Evolutionary conservation across 2,888 invertebrate genomes (phyloP), one percentile per base, ranked within the genome.

Genomic region (Drosophila rellima): DNA sequence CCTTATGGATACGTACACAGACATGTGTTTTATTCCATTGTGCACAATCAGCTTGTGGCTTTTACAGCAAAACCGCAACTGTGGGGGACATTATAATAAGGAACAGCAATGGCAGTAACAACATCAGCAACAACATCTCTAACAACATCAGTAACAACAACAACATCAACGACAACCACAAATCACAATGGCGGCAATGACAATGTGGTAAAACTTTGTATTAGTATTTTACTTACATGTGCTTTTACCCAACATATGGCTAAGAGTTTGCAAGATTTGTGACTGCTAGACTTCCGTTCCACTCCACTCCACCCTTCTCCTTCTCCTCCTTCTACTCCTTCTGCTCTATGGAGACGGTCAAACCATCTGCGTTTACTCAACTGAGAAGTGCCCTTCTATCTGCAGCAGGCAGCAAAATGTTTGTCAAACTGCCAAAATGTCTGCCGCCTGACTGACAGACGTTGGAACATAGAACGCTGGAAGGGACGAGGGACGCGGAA

Each of bases 391-490:
- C 39, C 63, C 60, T 29, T 48, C 47, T 52, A 70, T 70, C 79
- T 76, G 70, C 57, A 65, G 61, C 61, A 70, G 80, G 63, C 80
- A 76, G 80, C 60, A 75, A 78, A 80, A 78, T 80, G 80, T 78
- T 78, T 80, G 80, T 80, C 78, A 78, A 80, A 76, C 72, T 80
- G 80, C 77, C 72, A 78, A 73, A 79, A 79, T 79, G 80, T 77
- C 76, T 70, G 80, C 62, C 65, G 62, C 45, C 50, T 63, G 69
- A 67, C 65, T 56, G 39, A 59, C 37, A 18, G 56, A 40, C 56
- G 47, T 39, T 62, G 37, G 56, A 29, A 5, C 39, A 55, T 15
- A 17, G 37, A 13, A 20, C 13, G 7, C 4, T 3, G 31, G 31
- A 18, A n/a, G 13, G 51, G 8, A 10, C 13, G 7, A 20, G n/a